These are phyloP conservation scores for Strigamia crassipes DNA, from an alignment of 2,888 invertebrate genomes.

Conservation along the genomic window DNA sequence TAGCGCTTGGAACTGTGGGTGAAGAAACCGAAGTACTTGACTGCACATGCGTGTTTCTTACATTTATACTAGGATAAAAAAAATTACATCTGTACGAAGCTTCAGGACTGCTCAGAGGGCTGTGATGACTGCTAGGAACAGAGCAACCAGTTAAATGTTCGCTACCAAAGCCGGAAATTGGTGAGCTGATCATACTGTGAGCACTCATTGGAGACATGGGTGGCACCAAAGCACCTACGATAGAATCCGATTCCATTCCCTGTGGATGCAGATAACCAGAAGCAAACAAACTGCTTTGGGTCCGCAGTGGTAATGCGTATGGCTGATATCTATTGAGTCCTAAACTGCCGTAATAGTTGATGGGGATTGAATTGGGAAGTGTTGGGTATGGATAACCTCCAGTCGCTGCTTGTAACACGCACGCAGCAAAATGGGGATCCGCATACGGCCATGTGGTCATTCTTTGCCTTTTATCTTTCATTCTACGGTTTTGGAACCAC, in stretches of 20 bases:
- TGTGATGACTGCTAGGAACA: background rate
- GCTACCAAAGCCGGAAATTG: constrained; percentile 49
- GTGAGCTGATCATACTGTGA: constrained; percentile 16
- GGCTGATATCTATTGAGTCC: constrained; percentile 51
- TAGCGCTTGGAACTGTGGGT: constrained; percentile 56
- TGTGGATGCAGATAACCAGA: constrained; percentile 51
- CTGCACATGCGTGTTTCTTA: constrained; percentile 51
- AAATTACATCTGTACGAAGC: constrained; percentile 52
- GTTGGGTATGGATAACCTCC: constrained; percentile 57
- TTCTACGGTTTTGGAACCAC: constrained; percentile 96
- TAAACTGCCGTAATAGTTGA: constrained; percentile 52
- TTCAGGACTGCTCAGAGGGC: constrained; percentile 43
- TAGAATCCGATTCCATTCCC: constrained; percentile 46
- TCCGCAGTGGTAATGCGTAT: constrained; percentile 52
- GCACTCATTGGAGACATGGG: constrained; percentile 49
- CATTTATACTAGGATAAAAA: constrained; percentile 50
- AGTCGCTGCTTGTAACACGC: constrained; percentile 80
- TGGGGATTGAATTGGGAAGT: constrained; percentile 58
- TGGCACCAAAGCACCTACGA: constrained; percentile 46
- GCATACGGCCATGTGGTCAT: constrained; percentile 96
- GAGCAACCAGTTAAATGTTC: constrained; percentile 49
- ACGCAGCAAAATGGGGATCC: constrained; percentile 86
- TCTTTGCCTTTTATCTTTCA: constrained; percentile 96
- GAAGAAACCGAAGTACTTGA: constrained; percentile 56
- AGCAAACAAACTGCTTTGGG: constrained; percentile 54